Base-by-base conservation (phyloP, 1,140 invertebrate genomes). In the Whitmania pigra region DNA sequence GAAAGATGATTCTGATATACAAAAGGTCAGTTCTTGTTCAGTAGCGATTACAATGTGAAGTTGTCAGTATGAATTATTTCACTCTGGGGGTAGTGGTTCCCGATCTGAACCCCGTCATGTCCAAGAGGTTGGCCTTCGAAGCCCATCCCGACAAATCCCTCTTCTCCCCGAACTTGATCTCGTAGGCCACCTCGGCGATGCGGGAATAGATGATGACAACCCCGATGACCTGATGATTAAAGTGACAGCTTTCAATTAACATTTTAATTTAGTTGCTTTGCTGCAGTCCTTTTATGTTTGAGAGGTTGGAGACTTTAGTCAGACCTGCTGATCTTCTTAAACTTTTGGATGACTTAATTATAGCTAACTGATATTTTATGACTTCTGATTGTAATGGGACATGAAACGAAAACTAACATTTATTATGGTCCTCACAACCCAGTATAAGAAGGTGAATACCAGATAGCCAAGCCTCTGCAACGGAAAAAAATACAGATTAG, bases 381-480 rank as follows among this genome's bases (percentile, higher is more conserved):
- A 36, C 31, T 36, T 36, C 31, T 36, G 6, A 3, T 36, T 36
- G 2, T 36, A 36, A 6, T 2, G 31, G 31, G 31, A 36, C 31
- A 36, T 3, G 31, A 49, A 49, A 49, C 43, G 0, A 49, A 17
- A n/a, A 73, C 73, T 72, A 53, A 73, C 73, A 25, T 73, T 73
- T 20, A 73, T 72, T 0, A 72, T 27, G 0, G 69, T 74, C 63
- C 71, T 63, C 5, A 72, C 66, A n/a, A 74, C 27, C 73, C 73
- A 74, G 63, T 72, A 74, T 11, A 74, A n/a, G 66, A 74, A 74
- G 17, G 49, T 68, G 71, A 74, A 74, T 13, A 74, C 73, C 15
- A 74, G 67, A 49, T 71, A 74, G 13, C 57, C 57, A 36, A 74
- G 71, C 25, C 73, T 36, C 73, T 74, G 73, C 6, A 40, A 54